phyloP scores from a whole-genome alignment of 2,113 vertebrate species.

The Hepsetus odoe region DNA sequence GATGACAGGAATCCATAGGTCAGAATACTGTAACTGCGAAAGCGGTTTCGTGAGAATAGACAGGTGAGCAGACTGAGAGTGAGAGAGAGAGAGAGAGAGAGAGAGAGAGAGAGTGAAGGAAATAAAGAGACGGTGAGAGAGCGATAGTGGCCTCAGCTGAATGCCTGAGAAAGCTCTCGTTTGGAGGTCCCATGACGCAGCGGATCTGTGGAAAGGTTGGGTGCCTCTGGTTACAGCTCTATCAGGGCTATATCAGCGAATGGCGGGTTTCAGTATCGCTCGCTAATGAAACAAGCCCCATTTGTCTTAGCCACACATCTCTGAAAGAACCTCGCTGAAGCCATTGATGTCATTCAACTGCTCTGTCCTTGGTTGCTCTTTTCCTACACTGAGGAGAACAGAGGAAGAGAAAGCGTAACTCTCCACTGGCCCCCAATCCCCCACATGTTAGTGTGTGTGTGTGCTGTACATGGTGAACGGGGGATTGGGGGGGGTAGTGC shows the following conservation, averaged over 20 bases:
- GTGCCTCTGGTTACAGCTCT: slow-evolving; percentile 76
- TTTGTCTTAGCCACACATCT: slow-evolving; percentile 79
- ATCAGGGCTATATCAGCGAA: slow-evolving; percentile 74
- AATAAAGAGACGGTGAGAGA: slow-evolving; percentile 39
- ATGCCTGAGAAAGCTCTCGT: slow-evolving; percentile 62
- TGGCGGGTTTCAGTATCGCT: slow-evolving; percentile 72
- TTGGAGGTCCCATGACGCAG: slow-evolving; percentile 64
- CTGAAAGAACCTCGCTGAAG: slow-evolving; percentile 72
- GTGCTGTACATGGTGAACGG: too few relatives aligned
- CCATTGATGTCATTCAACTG: slow-evolving; percentile 77
- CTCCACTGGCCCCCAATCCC: too few relatives aligned
- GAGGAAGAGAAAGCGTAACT: slow-evolving; percentile 47
- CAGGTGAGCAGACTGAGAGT: slow-evolving; percentile 6
- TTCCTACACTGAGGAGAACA: slow-evolving; percentile 66
- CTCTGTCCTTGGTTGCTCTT: slow-evolving; percentile 72
- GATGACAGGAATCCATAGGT: slow-evolving; percentile 49
- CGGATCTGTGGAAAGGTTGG: slow-evolving; percentile 74
- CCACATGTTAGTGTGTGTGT: too few relatives aligned
- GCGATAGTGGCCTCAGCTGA: slow-evolving; percentile 43
- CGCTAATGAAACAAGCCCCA: slow-evolving; percentile 78
- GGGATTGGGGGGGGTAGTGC: slow-evolving; percentile 40
- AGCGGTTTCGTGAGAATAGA: slow-evolving; percentile 29
- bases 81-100: neutral
- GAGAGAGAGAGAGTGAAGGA: neutral
- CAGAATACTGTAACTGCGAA: slow-evolving; percentile 44